Percentiles rank a stretch among this genome's conserved stretches.
phyloP scores from a whole-genome alignment of 1,140 invertebrate genomes.

The Aphaenogaster rudis region DNA sequence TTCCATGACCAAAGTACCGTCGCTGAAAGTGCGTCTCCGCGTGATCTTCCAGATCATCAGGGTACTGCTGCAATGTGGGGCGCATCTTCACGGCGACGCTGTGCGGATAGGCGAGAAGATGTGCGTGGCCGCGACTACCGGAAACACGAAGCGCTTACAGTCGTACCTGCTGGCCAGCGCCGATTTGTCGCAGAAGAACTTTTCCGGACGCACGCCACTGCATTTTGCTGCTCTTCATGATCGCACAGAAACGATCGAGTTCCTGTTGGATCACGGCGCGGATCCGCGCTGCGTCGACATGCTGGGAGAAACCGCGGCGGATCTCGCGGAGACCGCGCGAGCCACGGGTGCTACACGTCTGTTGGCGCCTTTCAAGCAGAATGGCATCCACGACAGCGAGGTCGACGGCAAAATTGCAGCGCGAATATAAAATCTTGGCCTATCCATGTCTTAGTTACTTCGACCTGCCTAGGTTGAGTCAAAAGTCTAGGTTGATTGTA shows the following conservation, averaged over 20 bases:
- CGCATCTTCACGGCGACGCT: constrained; percentile 88
- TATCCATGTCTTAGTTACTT: neutral
- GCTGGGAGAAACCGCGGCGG: constrained; percentile 85
- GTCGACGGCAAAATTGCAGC: neutral
- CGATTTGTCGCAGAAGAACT: constrained; percentile 88
- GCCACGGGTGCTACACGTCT: neutral
- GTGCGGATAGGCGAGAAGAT: constrained; percentile 88
- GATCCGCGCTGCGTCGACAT: constrained; percentile 82
- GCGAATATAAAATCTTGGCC: neutral
- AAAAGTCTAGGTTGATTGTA: neutral
- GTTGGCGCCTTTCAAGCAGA: neutral
- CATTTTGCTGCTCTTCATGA: constrained; percentile 88
- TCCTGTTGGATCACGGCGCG: constrained; percentile 84
- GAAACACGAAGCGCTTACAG: constrained; percentile 87
- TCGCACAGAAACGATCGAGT: constrained; percentile 80
- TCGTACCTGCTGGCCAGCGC: constrained; percentile 90
- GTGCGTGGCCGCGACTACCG: constrained; percentile 88
- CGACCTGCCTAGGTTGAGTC: neutral
- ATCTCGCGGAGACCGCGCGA: constrained; percentile 82
- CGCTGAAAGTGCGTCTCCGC: neutral
- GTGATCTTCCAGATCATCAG: constrained; percentile 85
- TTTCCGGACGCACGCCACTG: constrained; percentile 89
- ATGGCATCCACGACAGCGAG: neutral
- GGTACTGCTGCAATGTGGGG: constrained; percentile 89
- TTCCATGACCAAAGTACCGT: neutral